Percentiles rank a stretch among this genome's conserved stretches.
Evolutionary conservation across 2,888 invertebrate species (phyloP).

Genomic region (Drosophila imparisetae): DNA sequence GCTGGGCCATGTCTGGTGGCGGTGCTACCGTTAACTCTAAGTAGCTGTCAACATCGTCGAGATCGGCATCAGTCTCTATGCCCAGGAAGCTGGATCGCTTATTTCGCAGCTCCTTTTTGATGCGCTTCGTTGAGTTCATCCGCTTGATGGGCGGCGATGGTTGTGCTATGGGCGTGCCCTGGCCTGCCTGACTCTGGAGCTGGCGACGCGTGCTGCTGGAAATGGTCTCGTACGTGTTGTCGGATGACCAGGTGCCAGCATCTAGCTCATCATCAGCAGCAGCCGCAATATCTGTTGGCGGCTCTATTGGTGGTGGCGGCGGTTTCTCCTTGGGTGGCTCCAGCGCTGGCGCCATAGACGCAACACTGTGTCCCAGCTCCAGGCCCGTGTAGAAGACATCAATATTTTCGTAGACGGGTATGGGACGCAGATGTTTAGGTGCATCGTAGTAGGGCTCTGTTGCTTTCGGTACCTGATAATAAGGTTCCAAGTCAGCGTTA

Average conservation of each 20-base stretch:
- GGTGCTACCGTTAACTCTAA: slow-evolving; percentile 89
- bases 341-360: slow-evolving; percentile 67
- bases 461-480: slow-evolving; percentile 84
- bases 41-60: slow-evolving; percentile 87
- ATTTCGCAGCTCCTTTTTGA: slow-evolving; percentile 93
- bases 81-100: slow-evolving; percentile 94
- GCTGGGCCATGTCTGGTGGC: slow-evolving; percentile 92
- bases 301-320: slow-evolving; percentile 89
- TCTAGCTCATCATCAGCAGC: slow-evolving; percentile 65
- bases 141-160: slow-evolving; percentile 87
- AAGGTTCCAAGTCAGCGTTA: slow-evolving; percentile 76
- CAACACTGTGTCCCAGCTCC: slow-evolving; percentile 45
- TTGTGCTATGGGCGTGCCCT: slow-evolving; percentile 43
- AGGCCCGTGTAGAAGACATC: slow-evolving; percentile 86
- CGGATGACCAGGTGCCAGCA: slow-evolving; percentile 79
- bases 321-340: slow-evolving; percentile 95
- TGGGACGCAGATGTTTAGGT: slow-evolving; percentile 84
- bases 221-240: slow-evolving; percentile 84
- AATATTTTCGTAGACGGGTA: slow-evolving; percentile 88
- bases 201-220: slow-evolving; percentile 63
- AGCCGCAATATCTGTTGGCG: slow-evolving; percentile 40
- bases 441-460: slow-evolving; percentile 84
- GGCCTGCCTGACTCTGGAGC: slow-evolving; percentile 34
- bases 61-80: slow-evolving; percentile 89
- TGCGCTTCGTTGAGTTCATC: slow-evolving; percentile 92